Evolutionary conservation across 2,113 vertebrate species (phyloP).

Genomic region (Haemorhous mexicanus): DNA sequence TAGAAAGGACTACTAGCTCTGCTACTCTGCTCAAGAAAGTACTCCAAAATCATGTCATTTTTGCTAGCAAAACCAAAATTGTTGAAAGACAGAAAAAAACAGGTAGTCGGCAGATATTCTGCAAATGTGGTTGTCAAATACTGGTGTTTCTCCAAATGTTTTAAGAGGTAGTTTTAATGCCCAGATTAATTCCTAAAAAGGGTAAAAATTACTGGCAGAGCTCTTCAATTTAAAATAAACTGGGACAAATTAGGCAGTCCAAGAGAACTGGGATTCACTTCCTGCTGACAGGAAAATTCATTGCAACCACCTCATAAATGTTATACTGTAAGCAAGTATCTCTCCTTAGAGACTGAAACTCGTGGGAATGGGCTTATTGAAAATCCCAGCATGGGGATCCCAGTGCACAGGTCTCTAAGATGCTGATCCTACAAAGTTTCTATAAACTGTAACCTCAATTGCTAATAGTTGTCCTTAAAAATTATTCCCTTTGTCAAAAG

Average conservation of each 20-base stretch:
- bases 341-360: not conserved
- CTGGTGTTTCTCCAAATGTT: not conserved
- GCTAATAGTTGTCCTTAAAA: not conserved
- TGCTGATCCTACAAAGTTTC: not conserved
- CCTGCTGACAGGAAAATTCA: not conserved
- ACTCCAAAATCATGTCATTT: not conserved
- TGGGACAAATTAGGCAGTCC: not conserved
- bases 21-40: not conserved
- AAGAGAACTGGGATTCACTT: not conserved
- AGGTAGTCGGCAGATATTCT: not conserved
- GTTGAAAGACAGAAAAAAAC: not conserved
- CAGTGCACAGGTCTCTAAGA: not conserved
- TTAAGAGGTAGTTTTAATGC: not conserved
- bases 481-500: not conserved
- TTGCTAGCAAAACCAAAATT: not conserved
- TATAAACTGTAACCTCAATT: not conserved
- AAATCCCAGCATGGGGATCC: not conserved
- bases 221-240: not conserved
- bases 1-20: not conserved
- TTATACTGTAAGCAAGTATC: not conserved
- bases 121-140: not conserved
- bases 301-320: not conserved
- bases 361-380: not conserved
- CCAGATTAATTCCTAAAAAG: not conserved
- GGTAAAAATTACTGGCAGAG: not conserved